Evolutionary conservation across 1,140 invertebrate genomes (phyloP), one percentile per base, ranked within the genome.

Genomic region (Dendroctonus ponderosae): DNA sequence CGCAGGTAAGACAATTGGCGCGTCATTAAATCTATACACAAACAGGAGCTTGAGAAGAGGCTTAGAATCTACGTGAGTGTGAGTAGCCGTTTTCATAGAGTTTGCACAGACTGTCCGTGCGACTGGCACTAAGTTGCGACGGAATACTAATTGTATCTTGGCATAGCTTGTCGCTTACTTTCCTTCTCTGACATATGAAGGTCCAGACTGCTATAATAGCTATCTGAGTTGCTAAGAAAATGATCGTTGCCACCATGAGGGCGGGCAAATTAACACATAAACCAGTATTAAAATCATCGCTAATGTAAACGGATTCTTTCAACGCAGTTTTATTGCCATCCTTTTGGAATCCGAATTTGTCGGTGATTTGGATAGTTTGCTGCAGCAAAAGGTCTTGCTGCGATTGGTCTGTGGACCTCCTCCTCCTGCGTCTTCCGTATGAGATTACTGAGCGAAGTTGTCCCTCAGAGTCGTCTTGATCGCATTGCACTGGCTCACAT

Each of bases 311-410:
- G 48, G 80, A 80, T 71, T 83, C 80, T 62, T 76, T 75, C 12
- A 80, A 70, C 26, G 77, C 70, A 14, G 72, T 78, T 5, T 71
- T 73, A 69, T 83, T 82, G 43, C 70, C 76, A 53, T 82, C 78
- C 9, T 79, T 79, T 58, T 92, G 88, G 80, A 92, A 92, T 8
- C 90, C 90, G 78, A 96, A 96, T 75, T 93, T 93, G 80, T 96
- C 93, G 14, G 90, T 93, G 74, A 96, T 96, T 78, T 93, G 91
- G 74, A 96, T 95, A 38, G 91, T 91, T 76, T 95, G 91, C 12
- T 94, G 91, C 37, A 96, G 83, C 8, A 96, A 84, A 74, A 96
- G 85, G 72, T 94, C 91, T 62, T 87, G 87, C 48, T 84, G 76
- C 48, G 80, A 70, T 52, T 70, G 70, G 12, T 82, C 43, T 78